Conservation (phyloP, 1,140 invertebrate species). For the Orchestia grillus region DNA sequence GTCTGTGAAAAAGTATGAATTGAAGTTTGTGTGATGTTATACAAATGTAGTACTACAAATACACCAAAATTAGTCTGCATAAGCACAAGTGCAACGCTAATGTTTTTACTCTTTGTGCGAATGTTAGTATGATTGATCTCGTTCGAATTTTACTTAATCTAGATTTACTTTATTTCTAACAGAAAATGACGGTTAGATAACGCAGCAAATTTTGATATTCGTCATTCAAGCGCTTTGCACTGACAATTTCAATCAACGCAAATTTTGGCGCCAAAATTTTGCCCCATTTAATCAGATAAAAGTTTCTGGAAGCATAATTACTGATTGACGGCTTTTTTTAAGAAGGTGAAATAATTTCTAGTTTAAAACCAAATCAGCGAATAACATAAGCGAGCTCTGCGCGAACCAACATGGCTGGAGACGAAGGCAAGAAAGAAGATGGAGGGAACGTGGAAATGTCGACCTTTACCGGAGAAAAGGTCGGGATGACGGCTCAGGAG, state of each 20-base stretch:
- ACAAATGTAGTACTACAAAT: no score
- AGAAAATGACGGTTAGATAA: slow-evolving; percentile 35
- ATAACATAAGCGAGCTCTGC: background rate
- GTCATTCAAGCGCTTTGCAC: background rate
- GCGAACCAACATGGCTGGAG: background rate
- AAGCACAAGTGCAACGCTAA: no score
- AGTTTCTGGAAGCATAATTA: background rate
- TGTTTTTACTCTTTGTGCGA: no score
- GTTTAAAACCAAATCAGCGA: background rate
- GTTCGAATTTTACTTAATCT: background rate
- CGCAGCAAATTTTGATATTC: background rate
- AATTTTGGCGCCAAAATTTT: background rate
- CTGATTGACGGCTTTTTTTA: background rate
- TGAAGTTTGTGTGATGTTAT: no score
- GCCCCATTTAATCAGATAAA: background rate
- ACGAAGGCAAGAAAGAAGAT: slow-evolving; percentile 30
- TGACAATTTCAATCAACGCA: background rate
- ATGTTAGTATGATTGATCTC: no score
- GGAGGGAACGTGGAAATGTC: slow-evolving; percentile 37
- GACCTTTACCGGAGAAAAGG: background rate
- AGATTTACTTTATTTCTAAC: background rate
- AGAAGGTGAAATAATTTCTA: background rate
- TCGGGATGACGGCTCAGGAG: slow-evolving; percentile 10
- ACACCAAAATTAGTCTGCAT: no score
- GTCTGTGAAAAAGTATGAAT: no score